Evolutionary conservation across 2,113 vertebrate species (phyloP).

Genomic region (Prionailurus viverrinus): DNA sequence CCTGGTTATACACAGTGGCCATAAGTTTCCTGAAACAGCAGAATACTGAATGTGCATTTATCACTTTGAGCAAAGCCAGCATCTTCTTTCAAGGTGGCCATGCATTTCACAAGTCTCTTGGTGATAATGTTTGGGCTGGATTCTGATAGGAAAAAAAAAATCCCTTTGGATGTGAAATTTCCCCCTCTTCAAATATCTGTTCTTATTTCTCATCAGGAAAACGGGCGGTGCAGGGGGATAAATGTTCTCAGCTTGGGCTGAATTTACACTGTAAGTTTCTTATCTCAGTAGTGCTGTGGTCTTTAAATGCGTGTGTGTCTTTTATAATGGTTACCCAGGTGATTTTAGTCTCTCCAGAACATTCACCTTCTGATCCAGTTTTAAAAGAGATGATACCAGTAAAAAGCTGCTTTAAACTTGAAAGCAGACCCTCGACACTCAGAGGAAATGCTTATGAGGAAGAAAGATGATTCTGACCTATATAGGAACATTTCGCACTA

Average conservation of each 20-base stretch:
- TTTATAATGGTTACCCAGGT: conserved; percentile 72
- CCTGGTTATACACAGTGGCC: neutral
- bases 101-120: conserved; percentile 41
- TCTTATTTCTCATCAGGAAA: conserved; percentile 68
- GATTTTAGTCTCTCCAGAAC: conserved; percentile 76
- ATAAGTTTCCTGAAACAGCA: conserved; percentile 37
- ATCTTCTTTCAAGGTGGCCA: conserved; percentile 41
- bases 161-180: conserved; percentile 25
- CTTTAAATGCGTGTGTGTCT: conserved; percentile 62
- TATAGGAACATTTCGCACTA: conserved; percentile 67
- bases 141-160: conserved; percentile 42
- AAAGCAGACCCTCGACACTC: conserved; percentile 67
- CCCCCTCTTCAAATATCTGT: conserved; percentile 54
- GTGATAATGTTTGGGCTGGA: conserved; percentile 30
- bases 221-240: neutral
- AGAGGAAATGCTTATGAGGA: conserved; percentile 79
- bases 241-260: conserved; percentile 56
- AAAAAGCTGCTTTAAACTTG: conserved; percentile 78
- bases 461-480: conserved; percentile 79
- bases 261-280: conserved; percentile 47
- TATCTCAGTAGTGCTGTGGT: conserved; percentile 21
- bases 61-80: conserved; percentile 73
- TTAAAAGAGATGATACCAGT: conserved; percentile 76
- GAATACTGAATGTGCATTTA: neutral
- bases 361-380: conserved; percentile 78